phyloP scores from a whole-genome alignment of 2,797 vertebrate species.

The Tolypeutes matacus region DNA sequence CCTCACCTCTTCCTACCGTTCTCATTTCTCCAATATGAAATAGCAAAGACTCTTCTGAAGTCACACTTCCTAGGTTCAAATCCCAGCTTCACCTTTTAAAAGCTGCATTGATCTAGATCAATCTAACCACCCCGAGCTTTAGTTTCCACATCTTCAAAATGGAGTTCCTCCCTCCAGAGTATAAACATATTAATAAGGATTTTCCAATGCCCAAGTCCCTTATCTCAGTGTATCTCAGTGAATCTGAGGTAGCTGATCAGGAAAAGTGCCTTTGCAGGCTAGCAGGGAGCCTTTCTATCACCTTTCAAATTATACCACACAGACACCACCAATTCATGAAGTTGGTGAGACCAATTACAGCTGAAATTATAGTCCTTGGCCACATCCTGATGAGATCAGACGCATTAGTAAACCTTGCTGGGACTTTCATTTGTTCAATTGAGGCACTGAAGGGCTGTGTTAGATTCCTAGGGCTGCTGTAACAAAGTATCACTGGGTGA shows the following conservation, averaged over 20 bases:
- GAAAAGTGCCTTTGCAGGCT: not conserved
- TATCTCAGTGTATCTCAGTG: not conserved
- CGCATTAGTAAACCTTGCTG: not conserved
- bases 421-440: not conserved
- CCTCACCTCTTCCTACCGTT: not conserved
- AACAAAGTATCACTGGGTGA: no score
- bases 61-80: slow-evolving; percentile 20
- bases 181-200: not conserved
- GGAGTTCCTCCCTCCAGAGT: not conserved
- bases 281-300: not conserved
- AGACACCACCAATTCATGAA: not conserved
- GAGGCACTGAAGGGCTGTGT: not conserved
- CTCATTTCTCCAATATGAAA: slow-evolving; percentile 5
- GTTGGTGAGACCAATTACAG: not conserved
- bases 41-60: not conserved
- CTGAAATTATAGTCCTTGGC: not conserved
- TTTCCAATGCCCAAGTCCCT: not conserved
- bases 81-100: not conserved
- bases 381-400: not conserved
- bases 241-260: not conserved
- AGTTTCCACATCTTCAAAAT: not conserved
- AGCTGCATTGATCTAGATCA: not conserved
- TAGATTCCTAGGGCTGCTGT: no score
- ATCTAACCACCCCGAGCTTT: not conserved
- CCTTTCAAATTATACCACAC: not conserved